Evolutionary conservation across 1,140 invertebrate genomes (phyloP).

Genomic region (Aphaenogaster floridana): DNA sequence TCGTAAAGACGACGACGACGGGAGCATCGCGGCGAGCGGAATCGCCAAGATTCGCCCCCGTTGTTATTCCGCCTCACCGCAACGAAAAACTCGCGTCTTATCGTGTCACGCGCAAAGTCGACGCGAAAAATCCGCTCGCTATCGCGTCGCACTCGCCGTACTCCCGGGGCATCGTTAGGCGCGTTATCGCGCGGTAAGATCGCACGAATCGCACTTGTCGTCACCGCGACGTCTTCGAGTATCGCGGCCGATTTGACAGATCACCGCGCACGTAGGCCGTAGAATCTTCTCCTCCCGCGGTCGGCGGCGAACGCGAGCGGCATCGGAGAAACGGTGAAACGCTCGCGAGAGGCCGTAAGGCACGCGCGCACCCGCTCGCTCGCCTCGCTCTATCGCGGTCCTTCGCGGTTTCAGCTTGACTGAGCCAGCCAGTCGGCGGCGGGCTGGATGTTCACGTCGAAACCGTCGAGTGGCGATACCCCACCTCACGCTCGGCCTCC

Average conservation of each 20-base stretch:
- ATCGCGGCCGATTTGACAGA: conserved; percentile 22
- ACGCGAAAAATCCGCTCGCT: neutral
- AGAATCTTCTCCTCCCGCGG: neutral
- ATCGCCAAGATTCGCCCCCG: neutral
- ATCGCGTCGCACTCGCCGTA: neutral
- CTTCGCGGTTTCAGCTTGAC: conserved; percentile 76
- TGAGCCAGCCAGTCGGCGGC: conserved; percentile 58
- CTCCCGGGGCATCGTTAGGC: neutral
- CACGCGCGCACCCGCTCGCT: conserved; percentile 30
- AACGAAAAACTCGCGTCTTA: neutral
- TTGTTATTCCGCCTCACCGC: neutral
- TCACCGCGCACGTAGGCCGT: neutral
- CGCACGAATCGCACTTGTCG: neutral
- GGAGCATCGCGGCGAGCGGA: neutral
- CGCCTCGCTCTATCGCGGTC: conserved; percentile 58
- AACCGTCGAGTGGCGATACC: conserved; percentile 58
- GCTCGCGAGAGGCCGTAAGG: conserved; percentile 22
- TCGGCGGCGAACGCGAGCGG: conserved; percentile 21
- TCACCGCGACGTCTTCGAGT: neutral
- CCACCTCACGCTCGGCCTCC: conserved; percentile 32
- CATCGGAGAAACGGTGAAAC: conserved; percentile 48
- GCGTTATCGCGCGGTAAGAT: conserved; percentile 13
- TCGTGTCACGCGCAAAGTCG: neutral
- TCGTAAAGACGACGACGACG: conserved; percentile 1
- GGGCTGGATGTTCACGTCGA: conserved; percentile 66